Evolutionary conservation across 2,888 invertebrate genomes (phyloP), one percentile per base, ranked within the genome.

Genomic region (Meteorus colon): DNA sequence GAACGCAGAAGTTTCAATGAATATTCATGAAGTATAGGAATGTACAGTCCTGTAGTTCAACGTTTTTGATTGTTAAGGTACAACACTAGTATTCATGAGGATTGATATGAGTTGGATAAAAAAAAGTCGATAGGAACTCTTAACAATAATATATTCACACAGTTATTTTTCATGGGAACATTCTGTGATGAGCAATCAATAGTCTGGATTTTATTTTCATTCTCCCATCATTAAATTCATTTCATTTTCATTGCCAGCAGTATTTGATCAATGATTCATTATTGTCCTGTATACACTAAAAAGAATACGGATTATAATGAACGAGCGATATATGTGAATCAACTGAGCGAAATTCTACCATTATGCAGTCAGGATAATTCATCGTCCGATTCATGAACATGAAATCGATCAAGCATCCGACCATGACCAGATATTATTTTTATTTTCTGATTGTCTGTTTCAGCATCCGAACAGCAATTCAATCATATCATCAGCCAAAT

Each of bases 41-140:
- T 55, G 24, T 19, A 55, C 55, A 55, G 19, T 19, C 8, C 1
- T 24, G 55, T n/a, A 19, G n/a, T 4, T 55, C 4, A 55, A 55
- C n/a, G 24, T 55, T 55, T 55, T 55, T 55, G 55, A 55, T 19
- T 55, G 55, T 55, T 55, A 55, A 55, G 55, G 55, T 55, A 55
- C 55, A 4, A 2, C 19, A 51, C 19, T 19, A 10, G 19, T 55
- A 10, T 19, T 55, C 55, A 24, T n/a, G 55, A 19, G 24, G 6
- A 55, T 55, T 55, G 55, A 55, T 55, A 24, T 4, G 19, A 55
- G 19, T 55, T 4, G 19, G 55, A 55, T 55, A 19, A 19, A 55
- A 55, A 8, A 55, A 55, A 55, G 55, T 55, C 55, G 19, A 55
- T 55, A 55, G 19, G 19, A 8, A 19, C 19, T 55, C n/a, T 55